phyloP scores from a whole-genome alignment of 2,113 vertebrate species.

The Taurulus bubalis region DNA sequence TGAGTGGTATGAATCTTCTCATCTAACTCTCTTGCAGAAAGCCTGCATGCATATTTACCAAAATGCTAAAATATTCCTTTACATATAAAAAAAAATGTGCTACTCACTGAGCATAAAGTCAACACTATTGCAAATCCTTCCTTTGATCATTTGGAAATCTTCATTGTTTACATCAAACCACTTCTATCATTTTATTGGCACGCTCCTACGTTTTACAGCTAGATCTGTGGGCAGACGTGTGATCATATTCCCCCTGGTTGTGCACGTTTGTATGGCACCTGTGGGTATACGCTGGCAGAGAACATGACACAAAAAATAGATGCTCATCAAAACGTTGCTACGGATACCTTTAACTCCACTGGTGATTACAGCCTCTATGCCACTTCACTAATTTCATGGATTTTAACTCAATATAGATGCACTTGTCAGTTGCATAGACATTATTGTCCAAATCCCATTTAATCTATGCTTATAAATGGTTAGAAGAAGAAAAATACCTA shows the following conservation, averaged over 20 bases:
- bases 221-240: not conserved
- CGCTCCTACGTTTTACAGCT: not conserved
- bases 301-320: not conserved
- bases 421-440: not conserved
- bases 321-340: not conserved
- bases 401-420: not conserved
- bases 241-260: not conserved
- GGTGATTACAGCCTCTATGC: not conserved
- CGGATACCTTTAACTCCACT: not conserved
- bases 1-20: not conserved
- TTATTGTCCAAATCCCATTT: not conserved
- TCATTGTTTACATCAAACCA: not conserved
- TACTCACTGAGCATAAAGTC: not conserved
- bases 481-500: not conserved
- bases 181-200: not conserved
- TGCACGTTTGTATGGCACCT: not conserved
- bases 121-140: not conserved
- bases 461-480: not conserved
- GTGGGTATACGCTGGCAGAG: not conserved
- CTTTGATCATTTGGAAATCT: not conserved
- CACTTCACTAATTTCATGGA: not conserved
- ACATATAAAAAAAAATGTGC: not conserved
- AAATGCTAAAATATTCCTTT: not conserved
- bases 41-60: not conserved
- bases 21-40: not conserved